Percentiles rank a stretch among this genome's conserved stretches.
Evolutionary conservation across 2,113 vertebrate species (phyloP).

Genomic region (Malurus melanocephalus): DNA sequence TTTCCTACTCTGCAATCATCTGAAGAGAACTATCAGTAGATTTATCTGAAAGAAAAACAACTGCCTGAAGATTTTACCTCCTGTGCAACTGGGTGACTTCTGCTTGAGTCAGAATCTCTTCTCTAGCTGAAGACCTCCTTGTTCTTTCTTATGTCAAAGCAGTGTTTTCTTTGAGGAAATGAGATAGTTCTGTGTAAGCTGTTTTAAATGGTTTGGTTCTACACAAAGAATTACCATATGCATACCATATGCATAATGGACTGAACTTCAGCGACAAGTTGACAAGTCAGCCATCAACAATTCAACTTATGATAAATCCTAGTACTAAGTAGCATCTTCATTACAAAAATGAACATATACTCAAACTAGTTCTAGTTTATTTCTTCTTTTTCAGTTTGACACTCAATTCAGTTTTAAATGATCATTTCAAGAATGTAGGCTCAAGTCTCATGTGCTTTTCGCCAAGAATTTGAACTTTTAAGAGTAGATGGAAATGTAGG

Average conservation of each 20-base stretch:
- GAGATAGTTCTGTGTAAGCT: background rate
- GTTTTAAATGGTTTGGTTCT: background rate
- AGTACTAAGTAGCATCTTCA: background rate
- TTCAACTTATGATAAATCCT: background rate
- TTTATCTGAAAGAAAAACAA: background rate
- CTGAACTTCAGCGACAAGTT: background rate
- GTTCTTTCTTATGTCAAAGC: background rate
- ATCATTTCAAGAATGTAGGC: background rate
- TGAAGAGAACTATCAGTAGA: background rate
- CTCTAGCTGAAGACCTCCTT: background rate
- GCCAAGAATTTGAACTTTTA: background rate
- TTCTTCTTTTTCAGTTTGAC: background rate
- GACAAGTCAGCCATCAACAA: background rate
- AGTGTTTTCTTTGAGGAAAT: background rate
- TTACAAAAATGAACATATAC: background rate
- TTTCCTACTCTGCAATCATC: background rate
- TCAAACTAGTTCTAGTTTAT: background rate
- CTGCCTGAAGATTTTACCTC: background rate
- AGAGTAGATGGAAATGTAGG: background rate
- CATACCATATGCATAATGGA: background rate
- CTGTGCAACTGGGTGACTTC: background rate
- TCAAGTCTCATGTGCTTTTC: background rate
- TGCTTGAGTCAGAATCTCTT: background rate
- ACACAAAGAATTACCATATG: background rate
- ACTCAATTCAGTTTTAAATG: background rate